Conservation (phyloP, 2,888 invertebrate species). For the Cataglyphis albicans region DNA sequence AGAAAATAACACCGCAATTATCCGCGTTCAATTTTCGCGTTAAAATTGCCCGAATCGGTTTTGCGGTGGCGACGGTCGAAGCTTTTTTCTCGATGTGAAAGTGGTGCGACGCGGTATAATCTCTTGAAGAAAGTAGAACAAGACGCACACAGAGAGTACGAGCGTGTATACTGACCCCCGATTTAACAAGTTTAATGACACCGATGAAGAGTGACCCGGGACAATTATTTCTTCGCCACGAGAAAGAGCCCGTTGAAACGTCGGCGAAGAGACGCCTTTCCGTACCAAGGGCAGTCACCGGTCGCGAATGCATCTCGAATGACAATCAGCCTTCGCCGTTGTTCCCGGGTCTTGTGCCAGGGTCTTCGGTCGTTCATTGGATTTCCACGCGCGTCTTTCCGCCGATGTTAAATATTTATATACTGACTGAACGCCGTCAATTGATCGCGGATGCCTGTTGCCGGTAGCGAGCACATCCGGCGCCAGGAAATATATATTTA, state of each 20-base stretch:
- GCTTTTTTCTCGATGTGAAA: slow-evolving; percentile 36
- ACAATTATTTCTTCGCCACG: slow-evolving; percentile 69
- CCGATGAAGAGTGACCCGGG: slow-evolving; percentile 58
- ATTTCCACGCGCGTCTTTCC: slow-evolving; percentile 57
- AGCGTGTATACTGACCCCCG: slow-evolving; percentile 55
- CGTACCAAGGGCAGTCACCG: slow-evolving; percentile 71
- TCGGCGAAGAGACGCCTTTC: slow-evolving; percentile 69
- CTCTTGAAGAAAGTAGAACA: slow-evolving; percentile 55
- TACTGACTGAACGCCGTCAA: not conserved
- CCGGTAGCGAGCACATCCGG: slow-evolving; percentile 9
- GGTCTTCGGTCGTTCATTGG: slow-evolving; percentile 43
- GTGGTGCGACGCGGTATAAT: slow-evolving; percentile 7
- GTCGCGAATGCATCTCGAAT: slow-evolving; percentile 67
- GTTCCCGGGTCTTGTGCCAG: slow-evolving; percentile 23
- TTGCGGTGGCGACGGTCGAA: slow-evolving; percentile 18
- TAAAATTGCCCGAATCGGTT: slow-evolving; percentile 47
- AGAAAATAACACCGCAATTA: slow-evolving; percentile 36
- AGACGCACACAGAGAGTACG: not conserved
- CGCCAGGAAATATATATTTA: slow-evolving; percentile 21
- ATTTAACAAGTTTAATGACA: slow-evolving; percentile 72
- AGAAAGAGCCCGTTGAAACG: slow-evolving; percentile 63
- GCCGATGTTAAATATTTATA: slow-evolving; percentile 53
- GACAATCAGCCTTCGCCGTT: slow-evolving; percentile 59
- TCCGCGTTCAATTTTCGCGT: slow-evolving; percentile 20
- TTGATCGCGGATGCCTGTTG: slow-evolving; percentile 30